Percentiles rank a stretch among this genome's conserved stretches.
These are phyloP conservation scores for Lindbergichthys nudifrons DNA, from an alignment of 2,797 vertebrate species.

Conservation along the genomic window DNA sequence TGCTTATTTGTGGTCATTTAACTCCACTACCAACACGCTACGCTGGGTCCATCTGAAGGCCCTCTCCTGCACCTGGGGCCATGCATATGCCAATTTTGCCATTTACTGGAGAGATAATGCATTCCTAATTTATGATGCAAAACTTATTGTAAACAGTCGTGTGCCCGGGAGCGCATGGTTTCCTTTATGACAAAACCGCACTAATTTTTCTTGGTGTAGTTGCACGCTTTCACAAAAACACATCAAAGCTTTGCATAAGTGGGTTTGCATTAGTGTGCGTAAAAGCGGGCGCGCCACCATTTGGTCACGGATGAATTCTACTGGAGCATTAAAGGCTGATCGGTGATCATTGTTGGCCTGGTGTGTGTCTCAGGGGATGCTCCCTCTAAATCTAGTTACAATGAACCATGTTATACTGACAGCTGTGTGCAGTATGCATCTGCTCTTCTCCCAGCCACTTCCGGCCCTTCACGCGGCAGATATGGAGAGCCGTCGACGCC, in stretches of 20 bases:
- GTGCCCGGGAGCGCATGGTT: slow-evolving; percentile 40
- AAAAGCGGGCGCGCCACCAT: slow-evolving; percentile 55
- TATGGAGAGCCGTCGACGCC: slow-evolving; percentile 82
- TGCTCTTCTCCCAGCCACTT: slow-evolving; percentile 60
- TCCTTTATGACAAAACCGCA: slow-evolving; percentile 72
- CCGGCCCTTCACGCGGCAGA: slow-evolving; percentile 77
- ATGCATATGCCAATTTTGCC: slow-evolving; percentile 72
- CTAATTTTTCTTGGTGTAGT: slow-evolving; percentile 52
- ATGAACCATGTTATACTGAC: slow-evolving; percentile 76
- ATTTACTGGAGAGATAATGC: slow-evolving; percentile 65
- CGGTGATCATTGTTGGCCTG: slow-evolving; percentile 73
- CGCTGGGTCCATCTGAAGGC: slow-evolving; percentile 60
- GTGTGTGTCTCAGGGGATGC: slow-evolving; percentile 63
- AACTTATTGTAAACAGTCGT: slow-evolving; percentile 65
- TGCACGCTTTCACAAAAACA: slow-evolving; percentile 64
- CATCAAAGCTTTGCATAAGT: slow-evolving; percentile 70
- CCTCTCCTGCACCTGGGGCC: slow-evolving; percentile 68
- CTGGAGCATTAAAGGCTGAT: slow-evolving; percentile 77
- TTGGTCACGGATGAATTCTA: slow-evolving; percentile 69
- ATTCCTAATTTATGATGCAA: slow-evolving; percentile 64
- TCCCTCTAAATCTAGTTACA: slow-evolving; percentile 83
- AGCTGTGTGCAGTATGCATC: slow-evolving; percentile 86
- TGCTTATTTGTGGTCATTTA: slow-evolving; percentile 71
- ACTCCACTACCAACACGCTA: slow-evolving; percentile 44
- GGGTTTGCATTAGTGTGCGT: slow-evolving; percentile 58